Evolutionary conservation across 2,888 invertebrate species (phyloP).

Genomic region (Conchocele bisecta): DNA sequence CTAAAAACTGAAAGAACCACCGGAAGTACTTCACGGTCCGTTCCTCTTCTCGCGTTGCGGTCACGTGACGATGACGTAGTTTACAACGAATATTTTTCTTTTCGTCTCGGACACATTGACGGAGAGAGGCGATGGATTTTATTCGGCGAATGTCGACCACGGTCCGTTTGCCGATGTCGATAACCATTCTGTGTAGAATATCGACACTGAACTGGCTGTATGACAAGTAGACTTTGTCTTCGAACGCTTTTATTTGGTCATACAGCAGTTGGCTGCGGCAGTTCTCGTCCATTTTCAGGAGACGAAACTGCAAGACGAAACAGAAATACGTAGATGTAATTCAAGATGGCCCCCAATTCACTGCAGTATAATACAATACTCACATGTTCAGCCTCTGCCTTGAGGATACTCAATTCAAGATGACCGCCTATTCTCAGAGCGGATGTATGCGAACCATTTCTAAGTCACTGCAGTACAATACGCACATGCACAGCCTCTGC

Average conservation of each 20-base stretch:
- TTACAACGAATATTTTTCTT: constrained; percentile 47
- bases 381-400: no score
- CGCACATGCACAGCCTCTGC: no score
- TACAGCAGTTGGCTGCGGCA: constrained; percentile 69
- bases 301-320: constrained; percentile 69
- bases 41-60: constrained; percentile 46
- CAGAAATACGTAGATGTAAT: no score
- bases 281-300: constrained; percentile 68
- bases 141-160: constrained; percentile 58
- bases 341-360: no score
- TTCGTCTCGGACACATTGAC: constrained; percentile 52
- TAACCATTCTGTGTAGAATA: constrained; percentile 62
- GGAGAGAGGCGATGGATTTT: constrained; percentile 52
- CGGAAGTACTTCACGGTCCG: constrained; percentile 69
- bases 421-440: no score
- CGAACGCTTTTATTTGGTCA: constrained; percentile 71
- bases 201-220: constrained; percentile 70
- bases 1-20: constrained; percentile 74
- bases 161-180: constrained; percentile 50
- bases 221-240: constrained; percentile 71
- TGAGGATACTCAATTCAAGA: no score
- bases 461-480: no score
- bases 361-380: no score
- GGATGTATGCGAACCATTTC: no score
- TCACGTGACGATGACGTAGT: constrained; percentile 51